Percentiles rank a stretch among this genome's conserved stretches.
phyloP scores from a whole-genome alignment of 2,888 invertebrate genomes.

The Portevinia maculata region DNA sequence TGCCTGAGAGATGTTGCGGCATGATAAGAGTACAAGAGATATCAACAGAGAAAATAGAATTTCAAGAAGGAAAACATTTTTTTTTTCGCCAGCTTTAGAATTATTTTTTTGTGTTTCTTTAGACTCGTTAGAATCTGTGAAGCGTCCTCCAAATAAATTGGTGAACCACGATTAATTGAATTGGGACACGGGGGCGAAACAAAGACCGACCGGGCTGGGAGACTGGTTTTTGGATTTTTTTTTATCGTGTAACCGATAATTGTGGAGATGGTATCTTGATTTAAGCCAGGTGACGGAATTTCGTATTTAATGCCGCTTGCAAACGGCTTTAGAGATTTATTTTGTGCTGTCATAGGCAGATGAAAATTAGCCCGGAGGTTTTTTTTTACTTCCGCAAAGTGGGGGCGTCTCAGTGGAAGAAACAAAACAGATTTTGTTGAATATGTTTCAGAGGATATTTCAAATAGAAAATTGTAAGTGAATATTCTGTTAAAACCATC shows the following conservation, averaged over 20 bases:
- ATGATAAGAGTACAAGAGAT: constrained; percentile 39
- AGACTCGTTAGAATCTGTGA: constrained; percentile 45
- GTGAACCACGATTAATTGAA: constrained; percentile 62
- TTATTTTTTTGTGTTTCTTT: constrained; percentile 5
- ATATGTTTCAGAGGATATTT: too few relatives aligned
- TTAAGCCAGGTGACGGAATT: constrained; percentile 2
- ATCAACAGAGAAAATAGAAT: constrained; percentile 38
- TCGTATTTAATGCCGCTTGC: not conserved
- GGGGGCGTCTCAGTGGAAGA: not conserved
- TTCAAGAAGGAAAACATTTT: constrained; percentile 31
- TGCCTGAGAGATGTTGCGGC: constrained; percentile 16
- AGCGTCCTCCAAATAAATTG: constrained; percentile 51
- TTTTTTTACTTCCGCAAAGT: constrained; percentile 15
- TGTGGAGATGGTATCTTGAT: constrained; percentile 26
- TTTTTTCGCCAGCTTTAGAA: not conserved
- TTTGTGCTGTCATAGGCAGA: not conserved
- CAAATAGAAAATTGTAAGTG: too few relatives aligned
- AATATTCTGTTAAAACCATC: too few relatives aligned
- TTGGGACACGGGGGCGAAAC: constrained; percentile 34
- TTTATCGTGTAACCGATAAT: constrained; percentile 27
- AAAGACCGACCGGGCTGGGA: not conserved
- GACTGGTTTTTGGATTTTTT: not conserved
- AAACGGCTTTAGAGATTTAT: constrained; percentile 10
- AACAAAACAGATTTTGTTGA: too few relatives aligned
- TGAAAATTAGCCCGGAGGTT: constrained; percentile 12